Percentiles rank a stretch among this genome's conserved stretches.
Evolutionary conservation across 1,140 invertebrate species (phyloP).

Genomic region (Tetramorium alpestre): DNA sequence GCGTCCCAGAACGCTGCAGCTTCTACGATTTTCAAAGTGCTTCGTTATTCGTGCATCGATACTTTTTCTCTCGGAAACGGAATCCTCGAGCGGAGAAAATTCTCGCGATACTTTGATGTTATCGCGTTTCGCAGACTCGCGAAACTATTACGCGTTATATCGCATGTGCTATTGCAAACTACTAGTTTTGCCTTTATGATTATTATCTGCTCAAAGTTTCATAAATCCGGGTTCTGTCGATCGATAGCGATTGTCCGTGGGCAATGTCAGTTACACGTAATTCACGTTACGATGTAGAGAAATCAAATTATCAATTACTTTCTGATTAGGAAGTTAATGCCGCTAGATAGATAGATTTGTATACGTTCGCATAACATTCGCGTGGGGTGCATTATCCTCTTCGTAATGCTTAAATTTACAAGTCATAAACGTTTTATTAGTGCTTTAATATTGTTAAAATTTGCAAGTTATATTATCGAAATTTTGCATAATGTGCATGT

Average conservation of each 20-base stretch:
- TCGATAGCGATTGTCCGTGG: background rate
- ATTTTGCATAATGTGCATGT: background rate
- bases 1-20: conserved; percentile 41
- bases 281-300: background rate
- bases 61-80: conserved; percentile 49
- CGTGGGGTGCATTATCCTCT: background rate
- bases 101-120: conserved; percentile 29
- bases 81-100: conserved; percentile 46
- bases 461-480: no score
- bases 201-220: background rate
- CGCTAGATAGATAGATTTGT: background rate
- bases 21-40: conserved; percentile 54
- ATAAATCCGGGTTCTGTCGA: conserved; percentile 12
- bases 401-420: background rate
- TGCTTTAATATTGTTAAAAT: background rate
- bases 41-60: conserved; percentile 65
- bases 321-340: background rate
- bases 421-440: background rate
- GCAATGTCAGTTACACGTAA: background rate
- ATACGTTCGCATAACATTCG: background rate
- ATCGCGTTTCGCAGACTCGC: conserved; percentile 5
- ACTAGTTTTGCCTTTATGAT: background rate
- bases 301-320: background rate
- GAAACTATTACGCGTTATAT: conserved; percentile 17
- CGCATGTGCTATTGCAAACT: background rate